Evolutionary conservation across 2,113 vertebrate species (phyloP).

Genomic region (Corvus moneduloides): DNA sequence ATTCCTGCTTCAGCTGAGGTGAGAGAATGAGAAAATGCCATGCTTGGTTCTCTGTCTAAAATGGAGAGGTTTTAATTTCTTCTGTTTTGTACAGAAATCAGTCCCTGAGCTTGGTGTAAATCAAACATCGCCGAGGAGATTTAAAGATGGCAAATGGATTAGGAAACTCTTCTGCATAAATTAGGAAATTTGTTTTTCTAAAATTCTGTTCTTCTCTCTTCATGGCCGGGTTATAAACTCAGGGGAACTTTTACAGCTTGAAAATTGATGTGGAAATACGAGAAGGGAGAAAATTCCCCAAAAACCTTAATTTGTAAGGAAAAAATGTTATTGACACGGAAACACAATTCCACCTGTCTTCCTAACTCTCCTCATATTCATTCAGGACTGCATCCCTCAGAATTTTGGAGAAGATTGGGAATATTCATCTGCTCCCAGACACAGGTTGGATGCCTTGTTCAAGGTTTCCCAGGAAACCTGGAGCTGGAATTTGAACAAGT

Average conservation of each 20-base stretch:
- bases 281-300: not conserved
- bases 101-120: not conserved
- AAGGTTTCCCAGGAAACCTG: not conserved
- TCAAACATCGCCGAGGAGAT: rapidly evolving
- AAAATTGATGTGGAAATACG: not conserved
- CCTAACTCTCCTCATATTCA: not conserved
- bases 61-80: not conserved
- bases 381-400: not conserved
- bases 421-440: not conserved
- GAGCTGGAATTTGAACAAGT: not conserved
- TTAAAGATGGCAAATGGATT: not conserved
- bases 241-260: not conserved
- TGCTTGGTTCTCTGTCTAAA: not conserved
- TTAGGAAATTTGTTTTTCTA: not conserved
- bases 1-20: not conserved
- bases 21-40: not conserved
- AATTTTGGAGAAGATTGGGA: not conserved
- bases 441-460: not conserved
- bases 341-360: not conserved
- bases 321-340: not conserved
- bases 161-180: not conserved
- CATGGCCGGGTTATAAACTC: not conserved
- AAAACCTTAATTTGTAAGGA: not conserved
- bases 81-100: not conserved
- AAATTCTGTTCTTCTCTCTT: not conserved